Evolutionary conservation across 2,797 vertebrate species (phyloP), one percentile per base, ranked within the genome.

Genomic region (Bucorvus abyssinicus): DNA sequence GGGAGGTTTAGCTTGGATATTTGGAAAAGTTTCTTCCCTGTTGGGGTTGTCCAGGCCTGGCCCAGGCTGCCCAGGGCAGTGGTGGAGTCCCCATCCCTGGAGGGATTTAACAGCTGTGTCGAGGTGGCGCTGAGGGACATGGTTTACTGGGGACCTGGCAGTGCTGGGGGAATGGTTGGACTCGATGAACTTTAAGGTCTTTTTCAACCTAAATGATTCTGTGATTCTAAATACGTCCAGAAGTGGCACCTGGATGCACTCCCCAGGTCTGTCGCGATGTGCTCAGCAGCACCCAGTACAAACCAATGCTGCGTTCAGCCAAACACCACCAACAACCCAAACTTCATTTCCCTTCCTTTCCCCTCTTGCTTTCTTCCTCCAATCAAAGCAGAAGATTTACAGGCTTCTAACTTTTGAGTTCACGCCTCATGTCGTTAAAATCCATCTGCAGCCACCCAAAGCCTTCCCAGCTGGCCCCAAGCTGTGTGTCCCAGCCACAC

Each of bases 401-500:
- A 78, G 61, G 9, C 27, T 67, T 67, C 24, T 7, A 57, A 34
- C 36, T 84, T 71, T 23, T 5, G 36, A 68, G 32, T 23, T 27
- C 8, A 5, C 52, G 30, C 20, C 23, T 79, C 11, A 2, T 14
- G 40, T 21, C 24, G 3, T n/a, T 49, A 38, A 76, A 86, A 75
- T 10, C 78, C 68, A 29, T 13, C 47, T 49, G 68, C 40, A 63
- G 74, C 36, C 77, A 52, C 57, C 29, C 50, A 9, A 65, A 15
- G 12, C 15, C 29, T 70, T 40, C 11, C 40, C 23, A 50, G 12
- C 12, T 0, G 7, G 57, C 71, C 32, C 34, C 53, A 50, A 1
- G 23, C 4, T 14, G 5, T 1, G 0, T 18, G 40, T 81, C 79
- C 75, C 50, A 42, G 42, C 24, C 61, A 6, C 2, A 5, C 1